A percentile compares a stretch with the other conserved stretches of the same genome.
phyloP scores from a whole-genome alignment of 2,797 vertebrate genomes.

The Tragopan temminckii region DNA sequence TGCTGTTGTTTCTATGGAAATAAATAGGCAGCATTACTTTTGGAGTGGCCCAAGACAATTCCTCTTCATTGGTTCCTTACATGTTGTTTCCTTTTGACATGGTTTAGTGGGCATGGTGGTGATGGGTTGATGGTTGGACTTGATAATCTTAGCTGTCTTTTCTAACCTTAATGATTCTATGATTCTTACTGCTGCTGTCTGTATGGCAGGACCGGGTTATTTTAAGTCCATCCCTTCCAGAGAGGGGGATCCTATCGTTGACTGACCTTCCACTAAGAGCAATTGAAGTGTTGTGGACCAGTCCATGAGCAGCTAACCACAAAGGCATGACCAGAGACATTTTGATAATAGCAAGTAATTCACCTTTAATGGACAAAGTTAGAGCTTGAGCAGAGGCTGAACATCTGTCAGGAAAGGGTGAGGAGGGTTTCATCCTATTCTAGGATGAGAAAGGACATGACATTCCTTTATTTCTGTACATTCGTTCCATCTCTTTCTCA shows the following conservation, averaged over 20 bases:
- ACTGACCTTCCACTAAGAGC: background rate
- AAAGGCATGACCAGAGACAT: background rate
- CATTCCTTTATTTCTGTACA: background rate
- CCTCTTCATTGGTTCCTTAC: background rate
- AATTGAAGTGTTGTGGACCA: background rate
- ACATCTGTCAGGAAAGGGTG: background rate
- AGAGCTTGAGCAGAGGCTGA: background rate
- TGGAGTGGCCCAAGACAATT: too few relatives aligned
- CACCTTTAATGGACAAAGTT: background rate
- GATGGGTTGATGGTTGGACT: too few relatives aligned
- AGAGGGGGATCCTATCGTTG: background rate
- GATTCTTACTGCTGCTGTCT: accelerated
- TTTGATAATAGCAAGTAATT: background rate
- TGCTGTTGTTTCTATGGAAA: too few relatives aligned
- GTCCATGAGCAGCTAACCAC: background rate
- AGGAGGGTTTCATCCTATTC: background rate
- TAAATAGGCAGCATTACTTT: too few relatives aligned
- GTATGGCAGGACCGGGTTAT: background rate
- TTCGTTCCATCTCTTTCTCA: background rate
- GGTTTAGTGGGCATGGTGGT: too few relatives aligned
- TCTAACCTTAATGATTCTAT: too few relatives aligned
- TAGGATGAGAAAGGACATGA: background rate
- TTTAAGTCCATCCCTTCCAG: background rate
- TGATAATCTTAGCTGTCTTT: too few relatives aligned
- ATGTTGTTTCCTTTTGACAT: background rate